phyloP scores from a whole-genome alignment of 2,113 vertebrate genomes.

The Vireo altiloquus region DNA sequence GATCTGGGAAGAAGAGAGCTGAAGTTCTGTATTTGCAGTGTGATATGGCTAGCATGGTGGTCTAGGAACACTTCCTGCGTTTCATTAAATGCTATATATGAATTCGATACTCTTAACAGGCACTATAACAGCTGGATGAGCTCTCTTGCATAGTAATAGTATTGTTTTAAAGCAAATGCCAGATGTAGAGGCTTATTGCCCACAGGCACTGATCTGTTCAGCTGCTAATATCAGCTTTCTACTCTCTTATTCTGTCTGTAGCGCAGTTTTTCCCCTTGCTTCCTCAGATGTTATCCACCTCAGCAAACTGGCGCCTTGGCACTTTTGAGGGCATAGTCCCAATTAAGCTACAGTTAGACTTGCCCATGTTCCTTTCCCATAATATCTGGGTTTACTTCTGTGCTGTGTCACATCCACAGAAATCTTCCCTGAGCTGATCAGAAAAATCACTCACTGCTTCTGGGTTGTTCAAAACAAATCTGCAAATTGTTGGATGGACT shows the following conservation, averaged over 20 bases:
- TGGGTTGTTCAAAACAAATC: not conserved
- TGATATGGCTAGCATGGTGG: conserved; percentile 13
- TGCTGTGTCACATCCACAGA: not conserved
- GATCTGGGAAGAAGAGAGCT: not conserved
- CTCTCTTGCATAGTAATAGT: conserved; percentile 45
- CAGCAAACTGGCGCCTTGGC: not conserved
- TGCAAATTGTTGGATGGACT: not conserved
- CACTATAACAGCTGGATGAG: conserved; percentile 62
- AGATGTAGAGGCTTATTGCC: conserved; percentile 49
- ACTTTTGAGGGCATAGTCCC: not conserved
- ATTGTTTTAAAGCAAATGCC: conserved; percentile 50
- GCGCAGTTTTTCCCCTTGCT: not conserved
- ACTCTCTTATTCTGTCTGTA: not conserved
- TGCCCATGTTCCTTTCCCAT: not conserved
- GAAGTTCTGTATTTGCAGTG: not conserved
- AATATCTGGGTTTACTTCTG: not conserved
- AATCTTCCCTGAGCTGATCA: not conserved
- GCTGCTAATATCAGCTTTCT: conserved; percentile 57
- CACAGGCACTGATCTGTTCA: conserved; percentile 37
- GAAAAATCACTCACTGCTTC: not conserved
- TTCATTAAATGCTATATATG: not conserved
- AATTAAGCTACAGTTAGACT: not conserved
- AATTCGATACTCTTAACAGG: conserved; percentile 57
- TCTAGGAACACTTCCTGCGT: conserved; percentile 33
- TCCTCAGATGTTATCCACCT: not conserved